Evolutionary conservation across 2,113 vertebrate species (phyloP).

Genomic region (Mionectes macconnelli): DNA sequence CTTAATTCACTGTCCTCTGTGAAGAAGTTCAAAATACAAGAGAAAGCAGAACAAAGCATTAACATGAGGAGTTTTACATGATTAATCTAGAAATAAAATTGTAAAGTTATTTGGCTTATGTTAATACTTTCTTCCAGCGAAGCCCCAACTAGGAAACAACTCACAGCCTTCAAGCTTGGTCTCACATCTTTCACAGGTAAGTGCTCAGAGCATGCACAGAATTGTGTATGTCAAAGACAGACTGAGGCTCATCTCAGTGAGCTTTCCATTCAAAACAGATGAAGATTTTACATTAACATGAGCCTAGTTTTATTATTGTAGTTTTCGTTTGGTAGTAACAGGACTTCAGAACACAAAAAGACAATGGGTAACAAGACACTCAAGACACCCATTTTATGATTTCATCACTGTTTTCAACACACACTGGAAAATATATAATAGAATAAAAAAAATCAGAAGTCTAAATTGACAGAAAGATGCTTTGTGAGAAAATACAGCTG

Average conservation of each 20-base stretch:
- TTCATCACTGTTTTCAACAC: neutral
- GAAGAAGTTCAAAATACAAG: neutral
- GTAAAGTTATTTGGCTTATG: neutral
- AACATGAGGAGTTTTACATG: neutral
- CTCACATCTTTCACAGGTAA: neutral
- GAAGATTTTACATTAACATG: neutral
- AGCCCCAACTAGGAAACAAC: neutral
- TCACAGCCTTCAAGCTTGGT: neutral
- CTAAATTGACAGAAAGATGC: neutral
- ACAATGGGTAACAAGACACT: neutral
- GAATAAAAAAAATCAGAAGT: neutral
- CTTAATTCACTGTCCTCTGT: conserved; percentile 80
- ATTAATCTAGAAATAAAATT: neutral
- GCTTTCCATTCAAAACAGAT: neutral
- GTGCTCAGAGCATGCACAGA: neutral
- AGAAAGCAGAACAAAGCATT: conserved; percentile 4
- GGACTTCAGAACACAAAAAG: neutral
- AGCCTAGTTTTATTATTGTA: neutral
- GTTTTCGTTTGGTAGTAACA: neutral
- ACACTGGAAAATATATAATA: neutral
- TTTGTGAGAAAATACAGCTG: neutral
- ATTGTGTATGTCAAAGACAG: neutral
- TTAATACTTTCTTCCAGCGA: neutral
- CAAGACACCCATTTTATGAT: neutral
- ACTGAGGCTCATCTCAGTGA: neutral